Base-by-base conservation (phyloP, 2,113 vertebrate genomes). In the Rhinichthys klamathensis region DNA sequence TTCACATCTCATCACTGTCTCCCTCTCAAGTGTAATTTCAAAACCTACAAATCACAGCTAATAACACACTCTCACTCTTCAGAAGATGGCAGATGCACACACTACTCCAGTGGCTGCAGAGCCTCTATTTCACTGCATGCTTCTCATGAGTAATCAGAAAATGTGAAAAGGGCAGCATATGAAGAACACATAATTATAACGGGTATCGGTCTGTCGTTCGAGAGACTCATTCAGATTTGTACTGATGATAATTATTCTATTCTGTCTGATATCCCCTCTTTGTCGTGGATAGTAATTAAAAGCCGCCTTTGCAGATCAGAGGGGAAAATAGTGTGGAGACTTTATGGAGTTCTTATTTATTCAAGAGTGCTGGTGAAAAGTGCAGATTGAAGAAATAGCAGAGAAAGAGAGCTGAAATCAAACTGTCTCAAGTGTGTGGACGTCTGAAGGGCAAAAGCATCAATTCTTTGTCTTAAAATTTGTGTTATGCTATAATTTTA, bases 141-240 rank as follows among this genome's bases (percentile, higher is more conserved):
- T 89, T 90, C 85, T 89, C 80, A 67, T n/a, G 84, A 79, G 86
- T 92, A 91, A 93, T 92, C 88, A 89, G 85, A 91, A 94, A 92
- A 90, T 91, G 79, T 91, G 89, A 92, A 91, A 89, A 90, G 89
- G 83, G 79, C 85, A 92, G 89, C 88, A 83, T 87, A 69, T 54
- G 32, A 69, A 82, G 27, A 82, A 32, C 63, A 32, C 27, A 18
- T 67, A 82, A 82, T 82, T 54, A 82, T 69, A 30, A 16, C 3
- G 6, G 15, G 84, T 86, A 89, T 90, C 83, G 86, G 87, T 87
- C 80, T 86, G 90, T 92, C 89, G 90, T 87, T 86, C 73, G 73
- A 77, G 88, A 90, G 84, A 90, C 89, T 69, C 63, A n/a, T 81
- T 65, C 18, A 81, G 60, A 81, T 49, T 67, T 63, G 16, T 81